Conservation (phyloP, 2,888 invertebrate species). For the Anticlea derivata region DNA sequence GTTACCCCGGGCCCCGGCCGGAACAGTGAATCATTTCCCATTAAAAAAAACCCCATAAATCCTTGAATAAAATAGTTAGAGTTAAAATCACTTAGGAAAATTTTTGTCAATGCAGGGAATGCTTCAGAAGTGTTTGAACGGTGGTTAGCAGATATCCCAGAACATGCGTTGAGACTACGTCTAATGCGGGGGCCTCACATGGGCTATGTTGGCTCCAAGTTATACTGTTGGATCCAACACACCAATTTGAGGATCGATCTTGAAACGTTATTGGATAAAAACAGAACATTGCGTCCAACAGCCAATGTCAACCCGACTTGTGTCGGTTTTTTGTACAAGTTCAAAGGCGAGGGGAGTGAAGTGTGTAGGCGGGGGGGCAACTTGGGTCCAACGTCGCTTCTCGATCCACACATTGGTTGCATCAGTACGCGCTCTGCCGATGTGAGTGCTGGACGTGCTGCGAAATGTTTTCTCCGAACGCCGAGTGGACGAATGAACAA, state of each 20-base stretch:
- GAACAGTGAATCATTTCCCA: slow-evolving; percentile 9
- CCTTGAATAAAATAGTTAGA: slow-evolving; percentile 8
- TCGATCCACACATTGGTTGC: slow-evolving; percentile 18
- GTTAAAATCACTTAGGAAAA: slow-evolving; percentile 9
- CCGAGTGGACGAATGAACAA: slow-evolving; percentile 7
- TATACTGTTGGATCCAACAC: too few species aligned
- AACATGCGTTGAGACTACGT: too few species aligned
- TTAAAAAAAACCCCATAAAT: slow-evolving; percentile 6
- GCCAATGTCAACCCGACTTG: slow-evolving; percentile 21
- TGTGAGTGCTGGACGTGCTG: too few species aligned
- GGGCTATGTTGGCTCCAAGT: too few species aligned
- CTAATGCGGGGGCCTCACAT: too few species aligned
- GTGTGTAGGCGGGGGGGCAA: slow-evolving; percentile 19
- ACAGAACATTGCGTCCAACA: slow-evolving; percentile 20
- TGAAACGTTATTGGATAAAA: too few species aligned
- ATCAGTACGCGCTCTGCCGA: slow-evolving; percentile 17
- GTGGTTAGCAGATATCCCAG: too few species aligned
- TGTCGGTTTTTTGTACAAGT: slow-evolving; percentile 22
- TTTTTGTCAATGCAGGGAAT: too few species aligned
- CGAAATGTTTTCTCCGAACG: too few species aligned
- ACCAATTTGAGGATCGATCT: too few species aligned
- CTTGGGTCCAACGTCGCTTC: slow-evolving; percentile 2
- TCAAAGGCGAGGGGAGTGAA: slow-evolving; percentile 23
- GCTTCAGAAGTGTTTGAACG: too few species aligned
- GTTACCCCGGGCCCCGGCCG: slow-evolving; percentile 7